A percentile compares a stretch with the other conserved stretches of the same genome.
Conservation (phyloP, 1,140 invertebrate species). For the Bursaphelenchus mucronatus region DNA sequence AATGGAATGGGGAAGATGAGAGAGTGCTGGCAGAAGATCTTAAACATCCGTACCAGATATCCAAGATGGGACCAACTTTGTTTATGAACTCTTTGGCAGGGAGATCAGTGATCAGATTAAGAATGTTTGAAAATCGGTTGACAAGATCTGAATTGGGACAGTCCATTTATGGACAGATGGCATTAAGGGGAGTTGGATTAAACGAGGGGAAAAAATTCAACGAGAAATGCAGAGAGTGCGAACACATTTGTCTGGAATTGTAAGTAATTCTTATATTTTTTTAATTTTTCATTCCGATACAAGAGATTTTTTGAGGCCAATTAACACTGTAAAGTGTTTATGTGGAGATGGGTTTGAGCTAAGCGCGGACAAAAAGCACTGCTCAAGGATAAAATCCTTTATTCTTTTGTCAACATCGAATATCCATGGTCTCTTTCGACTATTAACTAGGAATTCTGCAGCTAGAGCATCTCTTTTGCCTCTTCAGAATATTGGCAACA, state of each 20-base stretch:
- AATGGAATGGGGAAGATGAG: slow-evolving; percentile 12
- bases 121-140: background rate
- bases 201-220: background rate
- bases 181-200: slow-evolving; percentile 12
- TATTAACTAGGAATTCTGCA: background rate
- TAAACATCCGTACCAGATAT: slow-evolving; percentile 22
- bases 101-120: slow-evolving; percentile 16
- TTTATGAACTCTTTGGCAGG: slow-evolving; percentile 23
- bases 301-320: slow-evolving; percentile 6
- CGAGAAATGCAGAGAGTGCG: slow-evolving; percentile 20
- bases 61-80: slow-evolving; percentile 28
- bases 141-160: slow-evolving; percentile 24
- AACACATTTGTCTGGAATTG: slow-evolving; percentile 31
- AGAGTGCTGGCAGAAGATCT: slow-evolving; percentile 23
- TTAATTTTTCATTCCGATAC: background rate
- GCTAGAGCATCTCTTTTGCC: too few species aligned
- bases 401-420: slow-evolving; percentile 15
- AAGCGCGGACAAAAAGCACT: slow-evolving; percentile 6
- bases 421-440: slow-evolving; percentile 23
- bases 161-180: slow-evolving; percentile 33
- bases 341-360: slow-evolving; percentile 23
- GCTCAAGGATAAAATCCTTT: slow-evolving; percentile 9
- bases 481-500: too few species aligned
- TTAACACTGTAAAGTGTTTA: slow-evolving; percentile 12
- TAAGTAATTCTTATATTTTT: slow-evolving; percentile 5